Percentiles rank a stretch among this genome's conserved stretches.
phyloP scores from a whole-genome alignment of 1,140 invertebrate species.

The Drosophila carrolli region DNA sequence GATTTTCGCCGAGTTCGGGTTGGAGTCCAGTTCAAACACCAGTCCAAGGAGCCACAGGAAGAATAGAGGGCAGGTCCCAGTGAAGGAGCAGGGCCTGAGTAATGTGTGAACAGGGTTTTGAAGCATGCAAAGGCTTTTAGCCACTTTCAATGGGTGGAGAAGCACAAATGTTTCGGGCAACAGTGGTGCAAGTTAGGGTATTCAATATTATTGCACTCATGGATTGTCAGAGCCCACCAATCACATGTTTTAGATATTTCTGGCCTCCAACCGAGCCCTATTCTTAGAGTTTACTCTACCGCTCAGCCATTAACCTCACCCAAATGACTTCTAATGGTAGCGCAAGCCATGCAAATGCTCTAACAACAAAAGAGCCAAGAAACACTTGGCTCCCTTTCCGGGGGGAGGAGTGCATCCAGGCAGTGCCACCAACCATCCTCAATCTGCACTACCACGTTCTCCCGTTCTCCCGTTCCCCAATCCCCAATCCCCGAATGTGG shows the following conservation, averaged over 20 bases:
- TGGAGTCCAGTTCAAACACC: conserved; percentile 74
- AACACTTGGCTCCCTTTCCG: conserved; percentile 69
- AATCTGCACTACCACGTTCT: conserved; percentile 16
- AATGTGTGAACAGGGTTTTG: conserved; percentile 75
- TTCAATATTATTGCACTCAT: conserved; percentile 22
- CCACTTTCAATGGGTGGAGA: conserved; percentile 9
- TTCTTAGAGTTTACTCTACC: conserved; percentile 17
- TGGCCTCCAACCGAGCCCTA: conserved; percentile 6
- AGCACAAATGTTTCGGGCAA: not conserved
- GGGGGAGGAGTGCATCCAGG: conserved; percentile 24
- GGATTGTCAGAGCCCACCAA: not conserved
- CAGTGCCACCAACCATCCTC: conserved; percentile 45
- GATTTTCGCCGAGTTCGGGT: conserved; percentile 48
- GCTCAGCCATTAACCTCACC: conserved; percentile 57
- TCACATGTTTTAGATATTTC: conserved; percentile 21
- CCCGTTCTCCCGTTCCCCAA: conserved; percentile 7
- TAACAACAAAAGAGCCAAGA: conserved; percentile 55
- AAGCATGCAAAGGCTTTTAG: conserved; percentile 74
- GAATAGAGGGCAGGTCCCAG: conserved; percentile 28
- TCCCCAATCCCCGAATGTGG: conserved; percentile 46
- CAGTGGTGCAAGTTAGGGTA: not conserved
- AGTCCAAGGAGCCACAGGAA: conserved; percentile 31
- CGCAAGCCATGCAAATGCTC: conserved; percentile 78
- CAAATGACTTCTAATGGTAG: conserved; percentile 81
- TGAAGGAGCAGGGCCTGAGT: conserved; percentile 56